These are phyloP conservation scores for Poecilia gillii DNA, from an alignment of 2,797 vertebrate genomes.

Conservation along the genomic window DNA sequence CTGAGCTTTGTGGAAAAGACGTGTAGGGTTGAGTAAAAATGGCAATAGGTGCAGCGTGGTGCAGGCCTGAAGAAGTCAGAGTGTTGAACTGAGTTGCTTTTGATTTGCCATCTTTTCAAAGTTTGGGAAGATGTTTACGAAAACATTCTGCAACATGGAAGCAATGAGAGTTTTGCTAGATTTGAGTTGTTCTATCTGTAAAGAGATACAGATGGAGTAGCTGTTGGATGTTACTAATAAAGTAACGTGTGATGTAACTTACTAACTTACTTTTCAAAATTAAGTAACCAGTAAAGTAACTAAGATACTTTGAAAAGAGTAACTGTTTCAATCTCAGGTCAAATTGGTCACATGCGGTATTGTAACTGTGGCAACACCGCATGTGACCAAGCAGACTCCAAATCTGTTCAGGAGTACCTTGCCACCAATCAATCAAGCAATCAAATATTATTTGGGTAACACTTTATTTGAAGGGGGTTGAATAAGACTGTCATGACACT, in stretches of 20 bases:
- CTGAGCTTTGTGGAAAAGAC: not conserved
- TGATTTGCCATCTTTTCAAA: constrained; percentile 4
- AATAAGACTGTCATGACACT: no score
- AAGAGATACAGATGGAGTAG: no score
- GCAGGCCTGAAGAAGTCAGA: not conserved
- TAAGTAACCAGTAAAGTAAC: no score
- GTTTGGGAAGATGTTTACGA: not conserved
- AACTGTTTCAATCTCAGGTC: no score
- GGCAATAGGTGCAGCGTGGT: not conserved
- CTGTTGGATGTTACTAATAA: no score
- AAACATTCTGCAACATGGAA: not conserved
- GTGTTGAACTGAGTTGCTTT: not conserved
- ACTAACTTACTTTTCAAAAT: no score
- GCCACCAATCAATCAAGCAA: not conserved
- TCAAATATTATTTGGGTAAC: no score
- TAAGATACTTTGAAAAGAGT: no score
- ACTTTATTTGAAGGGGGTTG: no score
- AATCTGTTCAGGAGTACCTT: not conserved
- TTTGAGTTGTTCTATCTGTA: not conserved
- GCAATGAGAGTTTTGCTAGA: not conserved
- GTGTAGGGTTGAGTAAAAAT: not conserved
- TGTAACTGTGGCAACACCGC: not conserved
- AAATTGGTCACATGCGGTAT: no score
- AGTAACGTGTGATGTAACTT: no score
- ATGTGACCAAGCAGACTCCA: not conserved